Conservation (phyloP, 1,140 invertebrate species). For the Pemphigus obesinymphae region DNA sequence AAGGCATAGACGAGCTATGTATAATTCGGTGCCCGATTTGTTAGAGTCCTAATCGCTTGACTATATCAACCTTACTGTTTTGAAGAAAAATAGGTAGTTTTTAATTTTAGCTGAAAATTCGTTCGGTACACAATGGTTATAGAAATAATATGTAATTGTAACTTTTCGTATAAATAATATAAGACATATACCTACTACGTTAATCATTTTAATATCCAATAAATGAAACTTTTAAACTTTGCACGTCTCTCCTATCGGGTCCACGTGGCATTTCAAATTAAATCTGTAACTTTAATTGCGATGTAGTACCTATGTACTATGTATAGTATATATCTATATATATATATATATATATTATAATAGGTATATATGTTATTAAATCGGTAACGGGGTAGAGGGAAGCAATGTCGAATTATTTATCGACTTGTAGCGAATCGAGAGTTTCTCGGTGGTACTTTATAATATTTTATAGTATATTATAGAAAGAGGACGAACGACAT, state of each 20-base stretch:
- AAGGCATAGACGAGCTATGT: too few relatives aligned
- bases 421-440: not conserved
- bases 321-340: not conserved
- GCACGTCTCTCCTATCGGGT: not conserved
- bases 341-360: not conserved
- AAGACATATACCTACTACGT: too few relatives aligned
- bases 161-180: too few relatives aligned
- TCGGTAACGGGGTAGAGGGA: too few relatives aligned
- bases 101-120: not conserved
- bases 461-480: not conserved
- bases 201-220: too few relatives aligned
- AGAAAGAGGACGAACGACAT: not conserved
- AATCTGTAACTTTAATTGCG: conserved; percentile 3
- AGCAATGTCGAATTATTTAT: conserved; percentile 7
- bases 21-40: too few relatives aligned
- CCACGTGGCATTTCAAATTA: not conserved
- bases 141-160: too few relatives aligned
- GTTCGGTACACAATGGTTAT: too few relatives aligned
- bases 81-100: too few relatives aligned
- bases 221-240: too few relatives aligned
- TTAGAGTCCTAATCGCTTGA: too few relatives aligned
- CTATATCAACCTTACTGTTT: too few relatives aligned
- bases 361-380: conserved; percentile 4
- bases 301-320: not conserved
- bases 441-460: not conserved